Evolutionary conservation across 2,113 vertebrate genomes (phyloP).

Genomic region (Sciurus niger): DNA sequence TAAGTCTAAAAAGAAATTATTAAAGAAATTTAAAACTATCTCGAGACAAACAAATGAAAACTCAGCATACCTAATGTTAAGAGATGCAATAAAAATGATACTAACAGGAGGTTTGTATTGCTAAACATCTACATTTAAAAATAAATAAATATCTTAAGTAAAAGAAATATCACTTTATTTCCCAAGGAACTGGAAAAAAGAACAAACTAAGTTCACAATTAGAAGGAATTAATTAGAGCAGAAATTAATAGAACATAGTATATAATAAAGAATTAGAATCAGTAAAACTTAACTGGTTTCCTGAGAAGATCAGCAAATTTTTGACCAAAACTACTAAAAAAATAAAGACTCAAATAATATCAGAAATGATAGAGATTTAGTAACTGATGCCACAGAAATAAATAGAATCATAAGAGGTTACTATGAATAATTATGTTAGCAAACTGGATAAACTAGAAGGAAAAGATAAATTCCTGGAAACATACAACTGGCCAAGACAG

Average conservation of each 20-base stretch:
- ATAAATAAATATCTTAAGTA: background rate
- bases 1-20: background rate
- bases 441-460: background rate
- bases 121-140: background rate
- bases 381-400: background rate
- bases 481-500: background rate
- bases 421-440: background rate
- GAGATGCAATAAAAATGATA: background rate
- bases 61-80: background rate
- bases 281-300: background rate
- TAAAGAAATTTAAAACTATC: background rate
- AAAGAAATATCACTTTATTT: background rate
- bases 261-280: background rate
- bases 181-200: background rate
- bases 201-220: background rate
- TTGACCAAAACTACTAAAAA: background rate
- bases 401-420: background rate
- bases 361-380: background rate
- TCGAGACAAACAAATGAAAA: background rate
- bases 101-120: background rate
- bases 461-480: background rate
- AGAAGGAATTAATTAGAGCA: no score
- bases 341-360: background rate
- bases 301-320: background rate
- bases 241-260: background rate